Percentiles rank a stretch among this genome's conserved stretches.
Evolutionary conservation across 2,113 vertebrate species (phyloP).

Genomic region (Trogon melanurus): DNA sequence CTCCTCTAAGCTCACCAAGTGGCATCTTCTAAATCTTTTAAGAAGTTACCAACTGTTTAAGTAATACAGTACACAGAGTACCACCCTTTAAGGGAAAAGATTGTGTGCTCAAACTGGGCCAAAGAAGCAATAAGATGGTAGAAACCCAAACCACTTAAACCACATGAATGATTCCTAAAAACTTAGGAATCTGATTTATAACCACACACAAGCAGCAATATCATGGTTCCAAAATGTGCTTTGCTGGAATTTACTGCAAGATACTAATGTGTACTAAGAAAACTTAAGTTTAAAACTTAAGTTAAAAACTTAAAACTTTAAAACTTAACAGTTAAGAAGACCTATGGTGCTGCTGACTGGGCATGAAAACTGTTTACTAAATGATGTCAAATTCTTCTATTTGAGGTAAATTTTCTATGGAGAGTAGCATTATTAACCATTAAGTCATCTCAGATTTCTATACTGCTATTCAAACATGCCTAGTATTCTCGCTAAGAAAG

Average conservation of each 20-base stretch:
- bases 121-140: background rate
- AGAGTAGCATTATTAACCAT: background rate
- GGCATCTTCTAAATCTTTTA: slow-evolving; percentile 18
- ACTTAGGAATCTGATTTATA: background rate
- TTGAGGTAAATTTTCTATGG: background rate
- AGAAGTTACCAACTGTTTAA: background rate
- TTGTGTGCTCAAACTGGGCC: background rate
- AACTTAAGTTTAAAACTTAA: background rate
- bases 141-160: slow-evolving; percentile 2
- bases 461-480: background rate
- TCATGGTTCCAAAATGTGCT: background rate
- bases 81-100: background rate
- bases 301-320: no score
- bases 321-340: background rate
- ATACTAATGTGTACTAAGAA: background rate
- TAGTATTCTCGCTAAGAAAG: background rate
- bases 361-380: background rate
- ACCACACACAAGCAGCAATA: background rate
- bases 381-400: background rate
- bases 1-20: background rate
- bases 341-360: background rate
- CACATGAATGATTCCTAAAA: background rate
- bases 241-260: background rate
- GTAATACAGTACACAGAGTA: background rate
- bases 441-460: background rate